Percentiles rank a stretch among this genome's conserved stretches.
Evolutionary conservation across 2,113 vertebrate genomes (phyloP).

Genomic region (Irena cyanogastra): DNA sequence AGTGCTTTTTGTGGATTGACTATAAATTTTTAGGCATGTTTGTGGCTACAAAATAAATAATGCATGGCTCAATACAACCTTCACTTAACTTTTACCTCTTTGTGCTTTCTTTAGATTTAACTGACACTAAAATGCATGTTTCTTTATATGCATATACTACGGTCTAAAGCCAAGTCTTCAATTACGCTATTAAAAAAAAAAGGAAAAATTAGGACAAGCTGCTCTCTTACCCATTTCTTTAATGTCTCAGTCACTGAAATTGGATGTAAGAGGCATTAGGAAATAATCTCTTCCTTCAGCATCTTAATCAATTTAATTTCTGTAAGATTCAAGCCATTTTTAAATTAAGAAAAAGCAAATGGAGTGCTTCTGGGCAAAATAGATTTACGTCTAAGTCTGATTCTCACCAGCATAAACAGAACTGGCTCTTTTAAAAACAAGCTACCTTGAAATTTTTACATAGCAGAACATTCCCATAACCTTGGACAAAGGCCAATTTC

Average conservation of each 20-base stretch:
- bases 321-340: constrained; percentile 18
- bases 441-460: not conserved
- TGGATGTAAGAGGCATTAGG: not conserved
- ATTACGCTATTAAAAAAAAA: not conserved
- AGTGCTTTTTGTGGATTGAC: not conserved
- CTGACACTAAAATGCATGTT: not conserved
- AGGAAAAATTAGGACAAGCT: not conserved
- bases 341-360: constrained; percentile 36
- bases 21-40: not conserved
- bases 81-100: not conserved
- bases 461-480: not conserved
- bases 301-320: constrained; percentile 10
- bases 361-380: not conserved
- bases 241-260: not conserved
- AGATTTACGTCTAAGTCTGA: not conserved
- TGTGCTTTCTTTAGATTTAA: not conserved
- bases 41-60: not conserved
- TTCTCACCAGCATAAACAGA: not conserved
- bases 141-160: not conserved
- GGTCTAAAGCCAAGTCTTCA: not conserved
- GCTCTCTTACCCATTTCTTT: not conserved
- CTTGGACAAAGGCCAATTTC: not conserved
- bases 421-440: not conserved
- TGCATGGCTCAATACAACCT: not conserved
- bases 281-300: not conserved